Conservation (phyloP, 2,797 vertebrate species). For the Sebastes oblongus region DNA sequence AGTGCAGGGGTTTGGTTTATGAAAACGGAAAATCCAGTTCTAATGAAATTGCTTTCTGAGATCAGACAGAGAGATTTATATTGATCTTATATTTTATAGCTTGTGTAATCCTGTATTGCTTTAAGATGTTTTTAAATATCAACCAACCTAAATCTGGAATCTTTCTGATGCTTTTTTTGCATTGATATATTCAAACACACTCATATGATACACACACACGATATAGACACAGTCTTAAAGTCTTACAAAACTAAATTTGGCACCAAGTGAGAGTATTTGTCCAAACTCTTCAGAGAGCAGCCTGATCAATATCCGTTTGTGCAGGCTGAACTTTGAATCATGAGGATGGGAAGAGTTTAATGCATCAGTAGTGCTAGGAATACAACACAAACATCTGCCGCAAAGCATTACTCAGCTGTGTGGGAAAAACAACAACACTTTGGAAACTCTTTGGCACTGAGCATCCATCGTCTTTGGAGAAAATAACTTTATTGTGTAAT, state of each 20-base stretch:
- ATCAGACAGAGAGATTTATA: slow-evolving; percentile 33
- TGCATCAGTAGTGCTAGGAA: slow-evolving; percentile 20
- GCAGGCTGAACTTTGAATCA: slow-evolving; percentile 13
- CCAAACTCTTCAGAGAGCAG: not conserved
- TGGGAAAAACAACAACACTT: not conserved
- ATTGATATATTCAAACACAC: not conserved
- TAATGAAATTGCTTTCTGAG: slow-evolving; percentile 39
- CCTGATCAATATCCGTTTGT: not conserved
- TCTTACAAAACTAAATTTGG: not conserved
- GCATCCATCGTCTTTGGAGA: slow-evolving; percentile 10
- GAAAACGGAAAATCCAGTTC: slow-evolving; percentile 50
- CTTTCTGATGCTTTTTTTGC: not conserved
- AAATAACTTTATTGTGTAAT: slow-evolving; percentile 45
- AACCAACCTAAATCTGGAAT: not conserved
- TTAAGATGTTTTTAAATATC: not conserved
- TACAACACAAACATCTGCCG: slow-evolving; percentile 28
- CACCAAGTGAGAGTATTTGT: not conserved
- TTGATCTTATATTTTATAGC: not conserved
- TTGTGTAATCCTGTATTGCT: not conserved
- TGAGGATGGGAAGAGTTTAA: slow-evolving; percentile 15
- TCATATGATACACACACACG: not conserved
- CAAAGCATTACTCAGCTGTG: slow-evolving; percentile 36
- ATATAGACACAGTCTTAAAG: not conserved
- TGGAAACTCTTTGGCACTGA: slow-evolving; percentile 31
- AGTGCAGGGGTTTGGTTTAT: slow-evolving; percentile 41